phyloP scores from a whole-genome alignment of 1,140 invertebrate genomes.

The Macrostomum lignano region DNA sequence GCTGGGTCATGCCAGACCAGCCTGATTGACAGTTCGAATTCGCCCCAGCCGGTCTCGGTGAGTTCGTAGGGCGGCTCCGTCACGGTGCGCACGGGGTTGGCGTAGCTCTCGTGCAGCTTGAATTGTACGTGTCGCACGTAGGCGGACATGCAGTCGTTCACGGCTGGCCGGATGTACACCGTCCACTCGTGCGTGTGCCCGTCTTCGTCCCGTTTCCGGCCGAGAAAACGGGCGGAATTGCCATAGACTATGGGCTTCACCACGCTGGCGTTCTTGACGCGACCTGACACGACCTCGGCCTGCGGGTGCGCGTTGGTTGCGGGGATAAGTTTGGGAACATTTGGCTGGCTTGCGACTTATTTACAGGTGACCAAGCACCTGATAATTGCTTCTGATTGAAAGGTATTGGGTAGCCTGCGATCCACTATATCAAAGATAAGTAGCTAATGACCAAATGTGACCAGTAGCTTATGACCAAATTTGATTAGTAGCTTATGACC shows the following conservation, averaged over 20 bases:
- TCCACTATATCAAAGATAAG: too few relatives aligned
- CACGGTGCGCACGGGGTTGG: conserved; percentile 61
- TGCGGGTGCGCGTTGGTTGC: too few relatives aligned
- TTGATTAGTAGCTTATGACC: too few relatives aligned
- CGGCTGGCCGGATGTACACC: conserved; percentile 59
- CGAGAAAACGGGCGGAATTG: conserved; percentile 73
- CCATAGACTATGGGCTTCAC: conserved; percentile 89
- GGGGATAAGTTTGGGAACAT: too few relatives aligned
- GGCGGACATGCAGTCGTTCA: conserved; percentile 47
- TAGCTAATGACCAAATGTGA: too few relatives aligned
- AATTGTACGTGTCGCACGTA: conserved; percentile 91
- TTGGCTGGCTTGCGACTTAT: too few relatives aligned
- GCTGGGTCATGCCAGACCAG: conserved; percentile 89
- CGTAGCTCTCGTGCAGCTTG: conserved; percentile 84
- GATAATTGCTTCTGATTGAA: too few relatives aligned
- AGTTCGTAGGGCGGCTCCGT: conserved; percentile 85
- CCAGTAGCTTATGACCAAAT: too few relatives aligned
- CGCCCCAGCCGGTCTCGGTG: conserved; percentile 94
- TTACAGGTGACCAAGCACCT: too few relatives aligned
- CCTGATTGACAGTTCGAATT: conserved; percentile 94
- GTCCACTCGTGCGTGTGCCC: conserved; percentile 97
- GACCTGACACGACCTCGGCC: too few relatives aligned
- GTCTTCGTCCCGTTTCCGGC: conserved; percentile 86
- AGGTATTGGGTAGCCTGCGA: too few relatives aligned
- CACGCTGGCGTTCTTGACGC: too few relatives aligned